These are phyloP conservation scores for Spea hammondii DNA, from an alignment of 2,797 vertebrate species.

Conservation along the genomic window DNA sequence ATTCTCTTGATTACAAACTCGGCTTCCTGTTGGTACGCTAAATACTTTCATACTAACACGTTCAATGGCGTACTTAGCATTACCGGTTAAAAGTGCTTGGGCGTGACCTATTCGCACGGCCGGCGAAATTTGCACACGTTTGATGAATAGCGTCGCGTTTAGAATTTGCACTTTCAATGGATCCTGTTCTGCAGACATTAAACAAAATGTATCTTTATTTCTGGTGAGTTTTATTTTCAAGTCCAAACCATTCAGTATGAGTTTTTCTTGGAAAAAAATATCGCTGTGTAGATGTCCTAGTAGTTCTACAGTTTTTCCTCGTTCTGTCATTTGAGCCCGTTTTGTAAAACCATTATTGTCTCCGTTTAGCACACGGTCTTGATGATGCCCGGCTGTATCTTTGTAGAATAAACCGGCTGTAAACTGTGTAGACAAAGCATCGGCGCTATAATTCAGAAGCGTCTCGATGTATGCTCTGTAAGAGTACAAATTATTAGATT, in stretches of 20 bases:
- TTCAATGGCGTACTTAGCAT: conserved; percentile 1
- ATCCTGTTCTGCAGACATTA: no score
- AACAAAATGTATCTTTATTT: no score
- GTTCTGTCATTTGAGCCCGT: background rate
- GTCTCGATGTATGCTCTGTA: no score
- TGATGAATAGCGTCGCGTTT: background rate
- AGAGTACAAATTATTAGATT: no score
- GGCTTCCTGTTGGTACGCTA: background rate
- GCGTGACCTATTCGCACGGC: background rate
- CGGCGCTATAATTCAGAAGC: no score
- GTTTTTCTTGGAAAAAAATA: background rate
- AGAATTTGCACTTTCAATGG: no score
- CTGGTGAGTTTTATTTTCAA: conserved; percentile 7
- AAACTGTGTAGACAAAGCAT: no score
- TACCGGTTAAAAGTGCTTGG: background rate
- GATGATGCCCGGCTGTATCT: no score
- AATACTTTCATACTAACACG: background rate
- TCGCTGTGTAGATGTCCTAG: background rate
- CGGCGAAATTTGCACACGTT: background rate
- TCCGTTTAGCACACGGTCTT: no score
- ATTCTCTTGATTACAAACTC: conserved; percentile 1
- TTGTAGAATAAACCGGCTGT: no score
- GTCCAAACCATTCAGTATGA: conserved; percentile 6
- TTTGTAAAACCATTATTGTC: no score
- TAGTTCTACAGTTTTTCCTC: background rate